Base-by-base conservation (phyloP, 2,113 vertebrate genomes). In the Taurulus bubalis region DNA sequence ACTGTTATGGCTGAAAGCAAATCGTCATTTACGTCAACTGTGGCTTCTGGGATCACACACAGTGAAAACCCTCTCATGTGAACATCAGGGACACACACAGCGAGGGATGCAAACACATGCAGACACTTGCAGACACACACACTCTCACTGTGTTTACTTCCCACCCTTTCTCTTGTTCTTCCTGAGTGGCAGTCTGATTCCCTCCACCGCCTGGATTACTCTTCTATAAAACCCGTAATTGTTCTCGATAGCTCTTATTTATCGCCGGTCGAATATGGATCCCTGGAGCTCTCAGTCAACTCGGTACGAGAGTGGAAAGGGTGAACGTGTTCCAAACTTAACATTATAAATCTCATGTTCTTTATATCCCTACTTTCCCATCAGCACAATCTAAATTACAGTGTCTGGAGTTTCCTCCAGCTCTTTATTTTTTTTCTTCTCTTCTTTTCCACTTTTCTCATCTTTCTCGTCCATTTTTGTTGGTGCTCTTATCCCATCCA, bases 311-410 rank as follows among this genome's bases (percentile, higher is more conserved):
- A 93, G 85, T 91, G 93, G 91, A 92, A 63, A 90, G 66, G 80
- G 79, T 75, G 80, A 90, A 71, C 15, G 9, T 64, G 83, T 68
- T 90, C 92, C 93, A 93, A 94, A 86, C 89, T 79, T 85, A 94
- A 90, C 90, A 91, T 88, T 88, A 90, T 94, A 94, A 95, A 94
- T 93, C 91, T 91, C 77, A 82, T 80, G 83, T 91, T 91, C 90
- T 91, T 89, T 90, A 91, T 92, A 89, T 90, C 86, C 89, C 56
- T 65, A 38, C 87, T 83, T 92, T 87, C 79, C 88, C 90, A 91
- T 94, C 92, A 92, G 90, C 88, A 80, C 83, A 84, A 84, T 87
- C 80, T 91, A 90, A 93, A 94, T 93, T 90, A 91, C 91, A 94
- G 87, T 92, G 87, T 93, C 81, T 88, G 85, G 87, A 93, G 83